These are phyloP conservation scores for Cotesia typhae DNA, from an alignment of 1,140 invertebrate species.

Conservation along the genomic window DNA sequence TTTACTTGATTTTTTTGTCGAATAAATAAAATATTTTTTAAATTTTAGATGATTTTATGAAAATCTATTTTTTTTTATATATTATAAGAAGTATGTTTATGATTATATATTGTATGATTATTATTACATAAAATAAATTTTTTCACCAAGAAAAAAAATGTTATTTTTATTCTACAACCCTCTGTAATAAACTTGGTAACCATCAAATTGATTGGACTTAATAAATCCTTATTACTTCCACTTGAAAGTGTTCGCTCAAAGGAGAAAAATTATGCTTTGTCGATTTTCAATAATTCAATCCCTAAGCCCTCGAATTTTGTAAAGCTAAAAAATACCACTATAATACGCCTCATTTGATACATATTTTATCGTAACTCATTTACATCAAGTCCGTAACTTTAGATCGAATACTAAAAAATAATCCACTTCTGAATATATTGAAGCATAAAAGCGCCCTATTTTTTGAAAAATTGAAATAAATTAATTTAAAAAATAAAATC, in stretches of 20 bases:
- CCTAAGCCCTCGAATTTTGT: neutral
- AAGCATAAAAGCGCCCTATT: neutral
- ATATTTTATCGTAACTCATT: too few species aligned
- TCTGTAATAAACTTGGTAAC: too few species aligned
- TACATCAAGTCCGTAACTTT: too few species aligned
- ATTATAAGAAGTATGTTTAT: too few species aligned
- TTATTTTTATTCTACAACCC: too few species aligned
- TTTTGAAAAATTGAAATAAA: neutral
- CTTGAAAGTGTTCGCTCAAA: neutral
- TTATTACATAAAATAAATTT: too few species aligned
- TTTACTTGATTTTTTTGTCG: too few species aligned
- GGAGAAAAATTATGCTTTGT: constrained; percentile 5
- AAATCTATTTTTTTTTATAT: too few species aligned
- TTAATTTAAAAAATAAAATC: neutral
- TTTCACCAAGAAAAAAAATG: too few species aligned
- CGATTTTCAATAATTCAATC: constrained; percentile 9
- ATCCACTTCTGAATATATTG: neutral
- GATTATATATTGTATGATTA: too few species aligned
- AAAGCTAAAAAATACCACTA: constrained; percentile 8
- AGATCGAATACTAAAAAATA: neutral
- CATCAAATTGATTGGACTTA: neutral
- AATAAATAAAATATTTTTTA: too few species aligned
- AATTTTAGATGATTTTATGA: too few species aligned
- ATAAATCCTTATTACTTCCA: constrained; percentile 15
- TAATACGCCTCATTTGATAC: constrained; percentile 1